Percentiles rank a stretch among this genome's conserved stretches.
Conservation (phyloP, 2,888 invertebrate species). For the Ormyrus labotus region DNA sequence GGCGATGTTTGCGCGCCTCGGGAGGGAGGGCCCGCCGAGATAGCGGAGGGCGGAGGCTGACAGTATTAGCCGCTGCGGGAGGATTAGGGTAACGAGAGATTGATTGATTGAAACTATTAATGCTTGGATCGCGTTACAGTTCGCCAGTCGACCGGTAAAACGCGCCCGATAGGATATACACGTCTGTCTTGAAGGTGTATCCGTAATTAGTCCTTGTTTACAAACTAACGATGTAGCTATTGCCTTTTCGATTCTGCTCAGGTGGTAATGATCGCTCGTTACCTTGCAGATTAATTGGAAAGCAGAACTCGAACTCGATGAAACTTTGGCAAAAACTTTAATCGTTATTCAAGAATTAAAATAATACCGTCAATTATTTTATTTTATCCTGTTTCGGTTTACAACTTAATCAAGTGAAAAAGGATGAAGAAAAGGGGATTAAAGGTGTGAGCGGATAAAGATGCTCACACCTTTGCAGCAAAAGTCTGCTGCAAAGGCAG, state of each 20-base stretch:
- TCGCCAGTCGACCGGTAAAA: slow-evolving; percentile 30
- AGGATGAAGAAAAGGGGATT: too few relatives aligned
- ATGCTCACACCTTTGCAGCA: too few relatives aligned
- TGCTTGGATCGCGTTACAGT: slow-evolving; percentile 1
- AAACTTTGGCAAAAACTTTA: too few relatives aligned
- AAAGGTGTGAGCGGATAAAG: too few relatives aligned
- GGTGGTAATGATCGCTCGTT: not conserved
- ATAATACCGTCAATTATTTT: too few relatives aligned
- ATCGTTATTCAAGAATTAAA: too few relatives aligned
- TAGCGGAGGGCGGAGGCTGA: not conserved
- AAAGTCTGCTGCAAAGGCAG: too few relatives aligned
- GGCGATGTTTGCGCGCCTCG: slow-evolving; percentile 33
- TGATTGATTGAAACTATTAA: slow-evolving; percentile 60
- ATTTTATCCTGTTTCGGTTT: too few relatives aligned
- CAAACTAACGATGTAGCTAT: not conserved
- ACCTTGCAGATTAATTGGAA: too few relatives aligned
- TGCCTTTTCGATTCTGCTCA: not conserved
- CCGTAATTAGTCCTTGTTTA: slow-evolving; percentile 15
- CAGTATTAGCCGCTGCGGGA: slow-evolving; percentile 27
- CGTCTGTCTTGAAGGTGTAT: not conserved
- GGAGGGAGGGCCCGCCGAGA: not conserved
- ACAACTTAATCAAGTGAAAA: too few relatives aligned
- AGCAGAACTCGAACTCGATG: too few relatives aligned
- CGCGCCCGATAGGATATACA: not conserved
- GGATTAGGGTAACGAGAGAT: slow-evolving; percentile 55